Percentiles rank a stretch among this genome's conserved stretches.
phyloP scores from a whole-genome alignment of 2,113 vertebrate species.

The Numenius arquata region DNA sequence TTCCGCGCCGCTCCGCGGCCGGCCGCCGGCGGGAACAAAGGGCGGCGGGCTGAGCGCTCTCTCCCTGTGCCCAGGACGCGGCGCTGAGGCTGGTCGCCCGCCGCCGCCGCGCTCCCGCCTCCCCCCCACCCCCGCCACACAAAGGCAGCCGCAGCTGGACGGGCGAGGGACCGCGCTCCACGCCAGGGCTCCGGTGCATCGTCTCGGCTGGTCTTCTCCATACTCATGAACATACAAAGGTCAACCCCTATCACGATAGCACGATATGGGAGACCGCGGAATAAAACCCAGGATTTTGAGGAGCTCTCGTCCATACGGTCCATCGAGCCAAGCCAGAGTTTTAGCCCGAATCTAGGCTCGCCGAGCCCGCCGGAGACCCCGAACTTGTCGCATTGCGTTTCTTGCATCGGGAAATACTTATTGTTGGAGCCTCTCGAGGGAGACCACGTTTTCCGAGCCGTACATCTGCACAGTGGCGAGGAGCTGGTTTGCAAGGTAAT shows the following conservation, averaged over 20 bases:
- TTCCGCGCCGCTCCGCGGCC: neutral
- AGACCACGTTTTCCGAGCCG: slow-evolving; percentile 96
- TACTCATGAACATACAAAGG: slow-evolving; percentile 99
- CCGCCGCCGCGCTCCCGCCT: slow-evolving; percentile 22
- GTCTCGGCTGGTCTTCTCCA: slow-evolving; percentile 72
- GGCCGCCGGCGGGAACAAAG: slow-evolving; percentile 36
- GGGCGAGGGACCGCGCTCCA: slow-evolving; percentile 57
- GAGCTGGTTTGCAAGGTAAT: slow-evolving; percentile 98
- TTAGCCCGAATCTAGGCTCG: slow-evolving; percentile 97
- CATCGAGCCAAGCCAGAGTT: slow-evolving; percentile 92
- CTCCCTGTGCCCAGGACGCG: slow-evolving; percentile 48
- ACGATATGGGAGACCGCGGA: slow-evolving; percentile 97
- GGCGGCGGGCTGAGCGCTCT: neutral
- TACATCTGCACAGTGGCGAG: slow-evolving; percentile 97
- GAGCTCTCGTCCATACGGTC: slow-evolving; percentile 93
- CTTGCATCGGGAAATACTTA: slow-evolving; percentile 98
- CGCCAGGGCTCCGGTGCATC: slow-evolving; percentile 50
- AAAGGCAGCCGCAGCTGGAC: slow-evolving; percentile 67
- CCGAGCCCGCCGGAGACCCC: slow-evolving; percentile 99
- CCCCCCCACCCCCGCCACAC: slow-evolving; percentile 17
- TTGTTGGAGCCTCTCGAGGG: slow-evolving; percentile 98
- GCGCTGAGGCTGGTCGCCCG: slow-evolving; percentile 51
- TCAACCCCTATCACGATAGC: slow-evolving; percentile 98
- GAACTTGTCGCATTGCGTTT: slow-evolving; percentile 97
- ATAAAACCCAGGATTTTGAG: slow-evolving; percentile 98